These are phyloP conservation scores for Gasterosteus nipponicus DNA, from an alignment of 2,113 vertebrate genomes.

Conservation along the genomic window DNA sequence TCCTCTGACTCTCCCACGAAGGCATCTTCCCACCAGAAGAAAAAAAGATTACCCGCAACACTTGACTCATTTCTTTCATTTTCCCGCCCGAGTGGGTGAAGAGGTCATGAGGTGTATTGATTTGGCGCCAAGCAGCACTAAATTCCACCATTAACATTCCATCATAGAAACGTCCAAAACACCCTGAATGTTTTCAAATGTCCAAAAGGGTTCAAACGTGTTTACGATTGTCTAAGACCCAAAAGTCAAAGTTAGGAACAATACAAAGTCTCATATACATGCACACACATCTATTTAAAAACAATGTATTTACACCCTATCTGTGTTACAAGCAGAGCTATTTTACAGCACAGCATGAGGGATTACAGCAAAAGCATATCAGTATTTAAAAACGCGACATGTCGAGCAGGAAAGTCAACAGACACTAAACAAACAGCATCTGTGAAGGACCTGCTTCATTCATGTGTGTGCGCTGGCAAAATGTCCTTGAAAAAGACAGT, in stretches of 20 bases:
- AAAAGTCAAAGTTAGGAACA: neutral
- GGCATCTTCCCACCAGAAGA: neutral
- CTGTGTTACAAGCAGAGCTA: neutral
- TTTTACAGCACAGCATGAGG: neutral
- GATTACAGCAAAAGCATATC: neutral
- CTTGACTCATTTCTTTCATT: constrained; percentile 1
- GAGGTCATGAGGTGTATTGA: constrained; percentile 48
- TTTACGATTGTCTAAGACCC: neutral
- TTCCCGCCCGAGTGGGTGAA: constrained; percentile 42
- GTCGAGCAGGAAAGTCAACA: constrained; percentile 3
- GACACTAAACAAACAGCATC: constrained; percentile 5
- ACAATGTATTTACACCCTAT: neutral
- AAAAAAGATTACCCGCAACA: neutral
- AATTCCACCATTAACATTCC: constrained; percentile 7
- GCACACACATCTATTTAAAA: neutral
- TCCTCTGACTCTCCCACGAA: neutral
- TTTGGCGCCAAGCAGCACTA: constrained; percentile 13
- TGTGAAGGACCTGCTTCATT: constrained; percentile 4
- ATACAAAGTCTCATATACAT: neutral
- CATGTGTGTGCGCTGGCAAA: neutral
- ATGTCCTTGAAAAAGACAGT: constrained; percentile 25
- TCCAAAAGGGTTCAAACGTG: neutral
- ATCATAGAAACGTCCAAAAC: neutral
- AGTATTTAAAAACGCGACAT: neutral
- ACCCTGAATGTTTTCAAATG: neutral